These are phyloP conservation scores for Dicrostonyx torquatus DNA, from an alignment of 2,797 vertebrate genomes.

Conservation along the genomic window DNA sequence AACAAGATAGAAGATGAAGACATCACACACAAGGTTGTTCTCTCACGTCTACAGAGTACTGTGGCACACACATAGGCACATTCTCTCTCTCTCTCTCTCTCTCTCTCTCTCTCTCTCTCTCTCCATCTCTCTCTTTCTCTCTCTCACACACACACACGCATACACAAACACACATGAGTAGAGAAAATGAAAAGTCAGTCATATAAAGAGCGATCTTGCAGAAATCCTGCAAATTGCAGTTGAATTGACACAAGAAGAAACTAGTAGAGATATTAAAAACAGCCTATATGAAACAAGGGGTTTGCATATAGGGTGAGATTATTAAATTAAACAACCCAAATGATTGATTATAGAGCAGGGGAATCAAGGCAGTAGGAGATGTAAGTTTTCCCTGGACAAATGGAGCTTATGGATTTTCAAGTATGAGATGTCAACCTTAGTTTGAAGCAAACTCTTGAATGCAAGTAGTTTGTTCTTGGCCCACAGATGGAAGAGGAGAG, in stretches of 20 bases:
- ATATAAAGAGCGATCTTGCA: background rate
- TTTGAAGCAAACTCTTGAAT: background rate
- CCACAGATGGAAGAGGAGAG: background rate
- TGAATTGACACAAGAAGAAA: slow-evolving; percentile 1
- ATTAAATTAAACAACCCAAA: background rate
- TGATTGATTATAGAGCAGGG: background rate
- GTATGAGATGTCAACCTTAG: background rate
- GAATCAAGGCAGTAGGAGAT: background rate
- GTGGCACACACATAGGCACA: background rate
- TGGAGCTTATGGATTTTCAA: background rate
- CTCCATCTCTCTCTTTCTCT: too few relatives aligned
- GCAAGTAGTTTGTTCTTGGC: background rate
- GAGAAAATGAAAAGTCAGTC: background rate
- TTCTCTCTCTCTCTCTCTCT: too few relatives aligned
- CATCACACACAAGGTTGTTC: background rate
- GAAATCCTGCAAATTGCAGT: background rate
- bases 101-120: too few relatives aligned
- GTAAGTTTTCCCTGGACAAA: background rate
- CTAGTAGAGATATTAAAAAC: slow-evolving; percentile 1
- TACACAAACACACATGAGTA: background rate
- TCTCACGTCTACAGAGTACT: background rate
- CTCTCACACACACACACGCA: background rate
- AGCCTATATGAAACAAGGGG: background rate
- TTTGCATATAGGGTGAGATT: background rate
- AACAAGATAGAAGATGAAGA: background rate